Conservation (phyloP, 2,888 invertebrate species). For the Tipula vernalis region DNA sequence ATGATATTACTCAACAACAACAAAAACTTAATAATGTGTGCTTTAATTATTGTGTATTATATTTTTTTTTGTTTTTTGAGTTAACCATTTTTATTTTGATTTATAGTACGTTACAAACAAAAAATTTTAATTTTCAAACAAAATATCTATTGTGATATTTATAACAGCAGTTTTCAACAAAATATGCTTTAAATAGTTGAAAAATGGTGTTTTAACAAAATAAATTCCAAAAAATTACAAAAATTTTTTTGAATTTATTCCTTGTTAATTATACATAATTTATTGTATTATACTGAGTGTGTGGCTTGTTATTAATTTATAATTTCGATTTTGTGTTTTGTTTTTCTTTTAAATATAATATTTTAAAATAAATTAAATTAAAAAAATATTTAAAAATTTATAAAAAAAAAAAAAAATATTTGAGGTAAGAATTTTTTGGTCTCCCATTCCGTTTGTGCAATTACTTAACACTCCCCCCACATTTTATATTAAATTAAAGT, state of each 20-base stretch:
- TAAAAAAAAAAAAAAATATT: not conserved
- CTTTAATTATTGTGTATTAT: not conserved
- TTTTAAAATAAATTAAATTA: not conserved
- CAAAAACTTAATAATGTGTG: not conserved
- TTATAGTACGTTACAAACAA: not conserved
- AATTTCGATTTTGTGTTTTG: not conserved
- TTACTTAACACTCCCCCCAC: not conserved
- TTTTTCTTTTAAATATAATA: not conserved
- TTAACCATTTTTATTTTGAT: not conserved
- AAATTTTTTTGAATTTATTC: not conserved
- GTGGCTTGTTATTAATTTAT: not conserved
- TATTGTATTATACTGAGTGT: not conserved
- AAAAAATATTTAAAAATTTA: not conserved
- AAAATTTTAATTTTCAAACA: not conserved
- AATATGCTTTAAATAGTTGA: not conserved
- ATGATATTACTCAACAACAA: not conserved
- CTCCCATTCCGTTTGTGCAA: not conserved
- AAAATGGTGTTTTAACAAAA: not conserved
- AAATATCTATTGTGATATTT: not conserved
- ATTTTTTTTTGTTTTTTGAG: not conserved
- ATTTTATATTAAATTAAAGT: not conserved
- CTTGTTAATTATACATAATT: not conserved
- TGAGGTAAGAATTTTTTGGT: not conserved
- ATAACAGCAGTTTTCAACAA: not conserved
- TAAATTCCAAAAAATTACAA: not conserved